phyloP scores from a whole-genome alignment of 2,113 vertebrate genomes.

The Cynopterus brachyotis region DNA sequence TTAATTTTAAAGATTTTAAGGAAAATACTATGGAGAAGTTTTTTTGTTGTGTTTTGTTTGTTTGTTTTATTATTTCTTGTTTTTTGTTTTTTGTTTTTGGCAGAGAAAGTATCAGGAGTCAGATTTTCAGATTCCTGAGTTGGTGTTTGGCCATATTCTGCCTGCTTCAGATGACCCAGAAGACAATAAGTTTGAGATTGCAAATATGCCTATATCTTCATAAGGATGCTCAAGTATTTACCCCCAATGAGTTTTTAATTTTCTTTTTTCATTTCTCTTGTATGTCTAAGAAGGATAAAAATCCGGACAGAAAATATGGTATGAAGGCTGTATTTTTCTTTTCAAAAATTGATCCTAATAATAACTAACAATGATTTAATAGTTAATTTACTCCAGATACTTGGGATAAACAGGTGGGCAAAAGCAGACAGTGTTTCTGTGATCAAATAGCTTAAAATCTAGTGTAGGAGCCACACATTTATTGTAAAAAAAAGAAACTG shows the following conservation, averaged over 20 bases:
- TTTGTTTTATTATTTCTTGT: too few species aligned
- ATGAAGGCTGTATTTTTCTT: background rate
- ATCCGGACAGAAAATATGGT: background rate
- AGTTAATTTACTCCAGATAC: background rate
- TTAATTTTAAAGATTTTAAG: conserved; percentile 50
- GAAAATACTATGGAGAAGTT: background rate
- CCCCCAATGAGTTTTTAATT: background rate
- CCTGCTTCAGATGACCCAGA: background rate
- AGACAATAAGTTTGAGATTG: background rate
- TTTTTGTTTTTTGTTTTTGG: background rate
- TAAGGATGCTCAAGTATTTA: background rate
- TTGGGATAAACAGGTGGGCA: background rate
- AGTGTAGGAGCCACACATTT: background rate
- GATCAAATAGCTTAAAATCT: background rate
- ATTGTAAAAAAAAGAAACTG: background rate
- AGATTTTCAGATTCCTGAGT: background rate
- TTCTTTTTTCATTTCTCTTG: background rate
- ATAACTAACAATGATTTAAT: background rate
- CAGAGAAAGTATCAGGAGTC: background rate
- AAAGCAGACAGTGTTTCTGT: background rate
- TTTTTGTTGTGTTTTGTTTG: background rate
- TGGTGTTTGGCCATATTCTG: background rate
- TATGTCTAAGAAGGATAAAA: background rate
- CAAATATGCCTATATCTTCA: background rate
- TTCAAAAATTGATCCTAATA: background rate